Percentiles rank a stretch among this genome's conserved stretches.
Conservation (phyloP, 1,140 invertebrate genomes). For the Lethrus apterus region DNA sequence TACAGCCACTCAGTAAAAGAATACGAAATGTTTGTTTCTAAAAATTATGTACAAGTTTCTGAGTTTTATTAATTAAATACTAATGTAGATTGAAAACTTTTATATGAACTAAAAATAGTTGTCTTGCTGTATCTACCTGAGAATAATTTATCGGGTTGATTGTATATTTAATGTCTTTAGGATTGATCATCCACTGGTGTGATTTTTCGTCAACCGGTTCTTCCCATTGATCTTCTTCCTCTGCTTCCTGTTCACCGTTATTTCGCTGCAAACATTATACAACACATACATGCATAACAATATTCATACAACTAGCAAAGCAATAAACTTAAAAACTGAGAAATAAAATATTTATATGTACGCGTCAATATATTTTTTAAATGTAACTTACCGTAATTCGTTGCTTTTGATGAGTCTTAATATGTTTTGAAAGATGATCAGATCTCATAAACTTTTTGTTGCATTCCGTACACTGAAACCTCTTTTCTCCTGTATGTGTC, state of each 20-base stretch:
- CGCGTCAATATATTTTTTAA: background rate
- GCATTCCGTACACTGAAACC: conserved; percentile 75
- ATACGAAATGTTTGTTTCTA: too few relatives aligned
- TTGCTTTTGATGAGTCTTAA: conserved; percentile 77
- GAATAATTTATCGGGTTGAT: conserved; percentile 40
- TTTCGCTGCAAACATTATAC: conserved; percentile 11
- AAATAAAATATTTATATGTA: background rate
- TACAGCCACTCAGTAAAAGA: too few relatives aligned
- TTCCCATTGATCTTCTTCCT: conserved; percentile 17
- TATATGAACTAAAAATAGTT: too few relatives aligned
- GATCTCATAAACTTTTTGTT: conserved; percentile 83
- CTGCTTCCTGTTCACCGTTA: conserved; percentile 18
- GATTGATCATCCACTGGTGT: conserved; percentile 36
- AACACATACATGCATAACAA: conserved; percentile 9
- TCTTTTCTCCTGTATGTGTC: conserved; percentile 87
- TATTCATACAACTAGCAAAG: background rate
- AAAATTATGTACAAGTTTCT: too few relatives aligned
- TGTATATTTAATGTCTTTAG: conserved; percentile 39
- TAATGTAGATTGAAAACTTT: too few relatives aligned
- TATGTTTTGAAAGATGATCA: conserved; percentile 82
- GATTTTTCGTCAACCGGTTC: conserved; percentile 21
- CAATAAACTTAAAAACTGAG: background rate
- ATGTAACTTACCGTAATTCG: conserved; percentile 51
- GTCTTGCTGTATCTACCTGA: too few relatives aligned
- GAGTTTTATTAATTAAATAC: too few relatives aligned